Base-by-base conservation (phyloP, 2,113 vertebrate species). In the Aldabrachelys gigantea region DNA sequence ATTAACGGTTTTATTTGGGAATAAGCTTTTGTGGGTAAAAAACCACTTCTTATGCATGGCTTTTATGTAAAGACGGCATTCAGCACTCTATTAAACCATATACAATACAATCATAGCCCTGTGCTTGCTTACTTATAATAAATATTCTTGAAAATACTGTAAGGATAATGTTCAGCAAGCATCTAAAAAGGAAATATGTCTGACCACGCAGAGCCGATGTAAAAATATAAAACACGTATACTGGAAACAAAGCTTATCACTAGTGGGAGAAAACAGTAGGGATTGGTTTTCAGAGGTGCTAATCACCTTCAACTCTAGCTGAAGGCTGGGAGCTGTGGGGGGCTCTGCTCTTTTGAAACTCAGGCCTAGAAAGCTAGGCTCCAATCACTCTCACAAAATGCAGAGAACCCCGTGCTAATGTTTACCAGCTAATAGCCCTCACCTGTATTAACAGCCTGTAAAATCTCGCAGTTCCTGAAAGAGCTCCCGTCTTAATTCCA, bases 41-140 rank as follows among this genome's bases (percentile, higher is more conserved):
- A 53, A 53, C 6, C 52, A 53, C 17, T 19, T 53, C 17, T 19
- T 53, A 53, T 53, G 17, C 52, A 53, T 25, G 35, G 78, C 80
- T 80, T 92, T 88, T 92, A 41, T 80, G 88, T 79, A 41, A 88
- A 88, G 38, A 38, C 17, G 78, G 10, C 56, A 54, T 84, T 80
- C 69, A 56, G 81, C 86, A 88, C 49, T 84, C 83, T 72, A 52
- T 56, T 49, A 47, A 76, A 57, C 80, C 65, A 83, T 80, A 92
- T 87, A 83, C 24, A 76, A 76, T 76, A 14, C 24, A 44, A 25
- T 76, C 41, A 27, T 27, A 14, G 72, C 10, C 72, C 72, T 27
- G 24, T 24, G 38, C 38, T 24, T 4, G 22, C 41, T 76, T 22
- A 72, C n/a, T 72, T 44, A 25, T 22, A 44, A 76, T 12, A 41